These are phyloP conservation scores for Tringa solitaria DNA, from an alignment of 2,113 vertebrate species.

Conservation along the genomic window DNA sequence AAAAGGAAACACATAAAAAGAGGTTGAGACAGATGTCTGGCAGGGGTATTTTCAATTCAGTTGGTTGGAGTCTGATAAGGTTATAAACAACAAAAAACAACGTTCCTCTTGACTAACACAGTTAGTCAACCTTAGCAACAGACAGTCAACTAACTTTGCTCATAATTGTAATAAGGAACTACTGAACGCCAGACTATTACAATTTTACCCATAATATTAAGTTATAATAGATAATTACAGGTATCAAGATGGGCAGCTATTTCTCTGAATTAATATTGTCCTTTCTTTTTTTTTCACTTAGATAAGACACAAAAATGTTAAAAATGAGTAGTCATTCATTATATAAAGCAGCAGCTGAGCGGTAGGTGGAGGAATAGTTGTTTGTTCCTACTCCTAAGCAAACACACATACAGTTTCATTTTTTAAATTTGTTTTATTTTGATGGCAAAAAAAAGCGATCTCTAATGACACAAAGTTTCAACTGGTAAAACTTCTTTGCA, in stretches of 20 bases:
- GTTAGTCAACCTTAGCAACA: conserved; percentile 6
- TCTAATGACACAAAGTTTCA: not conserved
- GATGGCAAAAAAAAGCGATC: conserved; percentile 2
- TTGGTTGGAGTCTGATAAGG: not conserved
- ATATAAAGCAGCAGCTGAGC: conserved; percentile 65
- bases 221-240: not conserved
- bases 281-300: not conserved
- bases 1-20: not conserved
- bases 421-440: conserved; percentile 20
- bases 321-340: conserved; percentile 56
- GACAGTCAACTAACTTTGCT: not conserved
- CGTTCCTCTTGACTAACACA: not conserved
- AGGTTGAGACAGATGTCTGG: not conserved
- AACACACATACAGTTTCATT: not conserved
- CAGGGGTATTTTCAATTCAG: not conserved
- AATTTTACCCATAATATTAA: not conserved
- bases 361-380: conserved; percentile 52
- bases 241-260: not conserved
- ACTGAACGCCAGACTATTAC: not conserved
- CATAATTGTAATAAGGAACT: not conserved
- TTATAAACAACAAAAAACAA: not conserved
- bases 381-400: conserved; percentile 38
- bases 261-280: conserved; percentile 4
- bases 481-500: not conserved
- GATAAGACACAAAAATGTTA: conserved; percentile 9